Percentiles rank a stretch among this genome's conserved stretches.
These are phyloP conservation scores for Cheilosia pagana DNA, from an alignment of 2,888 invertebrate species.

Conservation along the genomic window DNA sequence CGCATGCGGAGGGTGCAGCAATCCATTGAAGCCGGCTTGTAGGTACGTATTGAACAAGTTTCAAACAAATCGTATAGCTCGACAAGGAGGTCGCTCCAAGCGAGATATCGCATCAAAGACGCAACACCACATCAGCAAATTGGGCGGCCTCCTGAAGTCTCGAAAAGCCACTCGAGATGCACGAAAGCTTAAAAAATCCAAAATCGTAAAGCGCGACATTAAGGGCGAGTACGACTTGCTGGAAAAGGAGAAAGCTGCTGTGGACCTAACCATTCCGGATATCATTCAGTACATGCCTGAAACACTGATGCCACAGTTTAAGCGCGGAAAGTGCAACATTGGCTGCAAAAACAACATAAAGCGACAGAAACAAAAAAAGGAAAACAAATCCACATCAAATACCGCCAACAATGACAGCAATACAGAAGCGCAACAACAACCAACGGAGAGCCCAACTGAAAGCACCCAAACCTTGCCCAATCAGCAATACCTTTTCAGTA, in stretches of 20 bases:
- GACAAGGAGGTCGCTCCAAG: slow-evolving; percentile 32
- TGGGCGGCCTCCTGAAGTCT: slow-evolving; percentile 30
- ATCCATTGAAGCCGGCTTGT: slow-evolving; percentile 74
- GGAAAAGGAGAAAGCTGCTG: slow-evolving; percentile 78
- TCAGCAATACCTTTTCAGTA: slow-evolving; percentile 39
- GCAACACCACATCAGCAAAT: not conserved
- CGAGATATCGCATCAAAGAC: slow-evolving; percentile 37
- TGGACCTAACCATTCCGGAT: slow-evolving; percentile 81
- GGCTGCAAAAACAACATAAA: slow-evolving; percentile 76
- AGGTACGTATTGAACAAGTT: slow-evolving; percentile 79
- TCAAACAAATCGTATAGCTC: slow-evolving; percentile 43
- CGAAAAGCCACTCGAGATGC: slow-evolving; percentile 71
- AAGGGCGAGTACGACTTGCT: slow-evolving; percentile 82
- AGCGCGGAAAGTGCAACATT: slow-evolving; percentile 79
- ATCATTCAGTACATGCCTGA: slow-evolving; percentile 83
- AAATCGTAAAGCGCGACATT: slow-evolving; percentile 80
- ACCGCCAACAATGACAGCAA: slow-evolving; percentile 5
- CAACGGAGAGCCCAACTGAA: slow-evolving; percentile 4
- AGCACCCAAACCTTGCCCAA: slow-evolving; percentile 10
- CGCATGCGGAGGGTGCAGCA: slow-evolving; percentile 77
- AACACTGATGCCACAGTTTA: slow-evolving; percentile 79
- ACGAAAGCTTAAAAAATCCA: slow-evolving; percentile 57
- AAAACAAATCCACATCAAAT: not conserved
- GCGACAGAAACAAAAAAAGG: slow-evolving; percentile 8
- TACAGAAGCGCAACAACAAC: slow-evolving; percentile 4